Evolutionary conservation across 2,797 vertebrate genomes (phyloP), one percentile per base, ranked within the genome.

Genomic region (Pantherophis vulpinus): DNA sequence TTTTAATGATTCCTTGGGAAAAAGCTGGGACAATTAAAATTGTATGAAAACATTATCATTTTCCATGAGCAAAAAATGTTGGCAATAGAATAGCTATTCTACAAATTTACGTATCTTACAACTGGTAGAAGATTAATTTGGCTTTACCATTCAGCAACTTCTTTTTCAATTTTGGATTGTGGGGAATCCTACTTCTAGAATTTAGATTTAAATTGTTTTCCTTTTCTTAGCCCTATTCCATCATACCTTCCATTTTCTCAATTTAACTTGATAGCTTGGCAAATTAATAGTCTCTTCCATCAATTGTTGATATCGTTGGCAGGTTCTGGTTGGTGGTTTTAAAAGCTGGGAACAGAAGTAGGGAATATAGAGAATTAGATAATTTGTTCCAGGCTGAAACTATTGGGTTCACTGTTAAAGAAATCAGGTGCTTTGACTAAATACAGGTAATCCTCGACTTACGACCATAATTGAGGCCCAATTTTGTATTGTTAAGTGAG

Each of bases 271-370:
- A 96, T 98, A 98, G n/a, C 97, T 97, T 1, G 95, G 83, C 0
- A 97, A 98, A 93, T 98, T 97, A 1, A 97, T 97, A 27, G 98
- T 98, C 93, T 98, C 98, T 5, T 96, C 97, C 97, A 98, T 98
- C 94, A 98, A 96, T 11, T 98, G 95, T 29, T 96, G 97, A 95
- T 98, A 98, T 90, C 95, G 96, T 5, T 98, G 98, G 94, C 98
- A 98, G 93, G 97, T 97, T 96, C 97, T 98, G 54, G 97, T 97
- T 25, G 98, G 97, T 91, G 98, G 98, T 96, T 96, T 98, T 94
- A 98, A 92, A 95, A 98, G 97, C 98, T 98, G 96, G 86, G 74
- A 88, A 51, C 56, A 70, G n/a, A 92, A 11, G 11, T 58, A 92
- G 93, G 70, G 37, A 92, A 90, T n/a, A 90, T 7, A 54, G 87